Evolutionary conservation across 2,113 vertebrate genomes (phyloP), one percentile per base, ranked within the genome.

Genomic region (Phycodurus eques): DNA sequence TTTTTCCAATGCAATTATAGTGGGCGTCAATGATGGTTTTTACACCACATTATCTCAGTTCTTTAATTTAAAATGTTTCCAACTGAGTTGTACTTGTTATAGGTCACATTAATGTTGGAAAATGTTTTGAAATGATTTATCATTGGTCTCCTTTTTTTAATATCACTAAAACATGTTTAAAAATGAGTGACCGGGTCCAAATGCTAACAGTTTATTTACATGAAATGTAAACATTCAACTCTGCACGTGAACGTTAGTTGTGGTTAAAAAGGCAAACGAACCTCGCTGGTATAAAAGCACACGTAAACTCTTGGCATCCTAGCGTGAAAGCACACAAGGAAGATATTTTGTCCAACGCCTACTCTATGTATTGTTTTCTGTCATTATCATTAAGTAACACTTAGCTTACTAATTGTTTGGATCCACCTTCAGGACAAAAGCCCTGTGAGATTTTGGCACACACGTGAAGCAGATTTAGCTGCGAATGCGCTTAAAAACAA

Each of bases 181-280:
- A 27, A 61, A 61, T 61, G 14, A 59, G 12, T 31, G 3, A 61
- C 59, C 11, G 2, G 7, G 31, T 15, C 6, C 5, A 7, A 19
- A 35, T 17, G 31, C 7, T 33, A 8, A 61, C 14, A 7, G 59
- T 91, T 90, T 91, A 89, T 89, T 92, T 89, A 86, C 83, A 88
- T 88, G 77, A 87, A 72, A 87, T 90, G 86, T 90, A 91, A 90
- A 92, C 90, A 92, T 90, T 91, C 85, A 87, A 88, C 85, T 93
- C 84, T 86, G 75, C 59, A 83, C 83, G 86, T 88, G 81, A 88
- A 86, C 85, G 71, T 85, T 84, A 85, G 74, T 60, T 78, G 75
- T 87, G 85, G 86, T 88, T 46, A 17, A 90, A 93, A 92, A 93
- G 89, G 88, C 90, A 88, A 56, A 39, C 59, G 6, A 87, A 84